Evolutionary conservation across 2,113 vertebrate species (phyloP), one percentile per base, ranked within the genome.

Genomic region (Phylloscopus trochilus): DNA sequence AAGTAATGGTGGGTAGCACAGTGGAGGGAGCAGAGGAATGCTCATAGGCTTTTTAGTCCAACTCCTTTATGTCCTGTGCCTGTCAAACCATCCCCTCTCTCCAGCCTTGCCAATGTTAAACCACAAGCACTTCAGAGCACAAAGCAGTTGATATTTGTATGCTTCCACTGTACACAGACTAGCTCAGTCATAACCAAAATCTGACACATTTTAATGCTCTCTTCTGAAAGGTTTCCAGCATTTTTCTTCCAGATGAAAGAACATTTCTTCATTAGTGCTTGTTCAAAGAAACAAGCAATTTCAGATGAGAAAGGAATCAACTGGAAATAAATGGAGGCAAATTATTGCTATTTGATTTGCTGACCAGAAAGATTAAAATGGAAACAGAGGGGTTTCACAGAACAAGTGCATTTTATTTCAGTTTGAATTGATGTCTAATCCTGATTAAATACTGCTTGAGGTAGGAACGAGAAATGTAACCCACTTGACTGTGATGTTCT

Each of bases 231-330:
- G 13, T 59, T 82, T 87, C 55, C 56, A 78, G 17, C 30, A 58
- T n/a, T 78, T 26, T 37, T 84, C 16, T 79, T 93, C 67, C 33
- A 62, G 28, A 55, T 59, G 73, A 83, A 41, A 52, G 13, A 75
- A 73, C 6, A 62, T 73, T 88, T 55, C 23, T 82, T 85, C 56
- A 66, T 52, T 76, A 86, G 4, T 28, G 13, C 37, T 47, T 86
- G 20, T 63, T 89, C 43, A 89, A 72, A 90, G 49, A 66, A 90
- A 60, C 17, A 84, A 70, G 30, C 12, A 39, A 58, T 85, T 93
- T 91, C 51, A 70, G 23, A 81, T 33, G 4, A 89, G 63, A 83
- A 66, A 16, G 4, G 13, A n/a, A 66, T 60, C 43, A 44, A 31
- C 13, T 67, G 46, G 37, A 91, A 78, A 84, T 55, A 87, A 93